Conservation (phyloP, 2,113 vertebrate genomes). For the Mus musculus region GRCm39 chr9:6854001-6854500, state of each 20-base stretch:
- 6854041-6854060: background rate
- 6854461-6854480: background rate
- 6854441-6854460: background rate
- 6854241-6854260: background rate
- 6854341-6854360: too few relatives aligned
- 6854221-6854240: too few relatives aligned
- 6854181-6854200: background rate
- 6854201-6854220: background rate
- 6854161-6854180: background rate
- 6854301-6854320: too few relatives aligned
- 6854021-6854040: background rate
- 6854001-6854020: background rate
- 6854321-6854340: background rate
- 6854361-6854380: too few relatives aligned
- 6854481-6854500: background rate
- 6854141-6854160: background rate
- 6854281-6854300: background rate
- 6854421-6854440: background rate
- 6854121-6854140: background rate
- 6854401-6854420: too few relatives aligned
- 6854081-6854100: rapidly evolving
- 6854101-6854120: background rate
- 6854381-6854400: background rate
- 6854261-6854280: background rate
- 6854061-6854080: too few relatives aligned